phyloP scores from a whole-genome alignment of 2,797 vertebrate genomes.

The Parotocinclus haroldoi region DNA sequence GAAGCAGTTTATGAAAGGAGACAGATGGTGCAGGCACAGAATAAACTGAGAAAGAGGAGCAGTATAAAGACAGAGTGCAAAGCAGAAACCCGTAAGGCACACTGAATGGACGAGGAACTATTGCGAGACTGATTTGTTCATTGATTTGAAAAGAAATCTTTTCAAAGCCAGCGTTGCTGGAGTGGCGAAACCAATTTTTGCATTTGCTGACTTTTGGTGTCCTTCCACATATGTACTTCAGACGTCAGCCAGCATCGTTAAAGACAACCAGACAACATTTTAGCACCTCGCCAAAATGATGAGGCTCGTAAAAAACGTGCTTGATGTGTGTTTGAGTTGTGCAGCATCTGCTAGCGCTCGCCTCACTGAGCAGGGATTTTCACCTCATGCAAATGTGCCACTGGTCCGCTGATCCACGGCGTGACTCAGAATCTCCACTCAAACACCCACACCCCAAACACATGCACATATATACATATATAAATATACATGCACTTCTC shows the following conservation, averaged over 20 bases:
- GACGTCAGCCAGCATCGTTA: conserved; percentile 25
- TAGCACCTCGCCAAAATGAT: conserved; percentile 36
- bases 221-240: conserved; percentile 3
- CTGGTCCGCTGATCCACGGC: conserved; percentile 25
- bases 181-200: conserved; percentile 30
- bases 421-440: conserved; percentile 51
- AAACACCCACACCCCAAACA: conserved; percentile 42
- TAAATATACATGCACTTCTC: conserved; percentile 18
- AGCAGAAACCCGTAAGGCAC: background rate
- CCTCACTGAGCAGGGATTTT: conserved; percentile 45
- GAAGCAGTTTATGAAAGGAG: conserved; percentile 15
- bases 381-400: conserved; percentile 52
- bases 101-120: background rate
- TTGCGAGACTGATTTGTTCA: conserved; percentile 2
- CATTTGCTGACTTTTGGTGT: conserved; percentile 17
- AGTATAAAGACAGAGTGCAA: conserved; percentile 1
- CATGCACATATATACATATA: conserved; percentile 29
- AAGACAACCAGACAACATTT: conserved; percentile 24
- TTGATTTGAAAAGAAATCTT: conserved; percentile 10
- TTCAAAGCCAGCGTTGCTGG: background rate
- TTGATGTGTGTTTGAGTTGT: background rate
- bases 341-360: conserved; percentile 3
- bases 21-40: conserved; percentile 27
- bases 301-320: background rate
- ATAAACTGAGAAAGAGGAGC: conserved; percentile 1